Conservation (phyloP, 2,797 vertebrate genomes). For the Podargus strigoides region DNA sequence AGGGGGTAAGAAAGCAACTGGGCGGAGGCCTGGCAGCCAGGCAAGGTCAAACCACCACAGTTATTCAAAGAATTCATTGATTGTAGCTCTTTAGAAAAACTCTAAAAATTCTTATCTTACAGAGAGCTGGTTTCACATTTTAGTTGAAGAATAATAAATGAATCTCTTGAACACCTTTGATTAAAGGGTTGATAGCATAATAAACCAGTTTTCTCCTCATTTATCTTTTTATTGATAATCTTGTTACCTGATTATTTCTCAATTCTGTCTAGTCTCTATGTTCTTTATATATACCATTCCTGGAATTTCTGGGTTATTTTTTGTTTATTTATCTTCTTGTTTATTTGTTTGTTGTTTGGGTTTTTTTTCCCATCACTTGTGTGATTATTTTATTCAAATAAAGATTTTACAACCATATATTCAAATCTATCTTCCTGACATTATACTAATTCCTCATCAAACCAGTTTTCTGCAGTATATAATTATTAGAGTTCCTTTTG, state of each 20-base stretch:
- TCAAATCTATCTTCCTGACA: neutral
- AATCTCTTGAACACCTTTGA: neutral
- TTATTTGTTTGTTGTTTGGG: neutral
- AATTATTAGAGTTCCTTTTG: neutral
- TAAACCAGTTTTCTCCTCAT: neutral
- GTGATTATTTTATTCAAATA: neutral
- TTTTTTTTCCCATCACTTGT: neutral
- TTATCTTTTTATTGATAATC: neutral
- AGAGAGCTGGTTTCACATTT: neutral
- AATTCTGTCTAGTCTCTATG: neutral
- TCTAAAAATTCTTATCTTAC: neutral
- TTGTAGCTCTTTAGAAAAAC: rapidly evolving
- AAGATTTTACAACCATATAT: neutral
- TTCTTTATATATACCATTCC: neutral
- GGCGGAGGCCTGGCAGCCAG: neutral
- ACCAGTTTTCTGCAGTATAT: neutral
- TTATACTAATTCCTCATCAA: neutral
- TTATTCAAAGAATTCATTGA: neutral
- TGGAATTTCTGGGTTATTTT: neutral
- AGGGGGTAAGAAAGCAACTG: neutral
- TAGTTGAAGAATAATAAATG: neutral
- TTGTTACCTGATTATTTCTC: neutral
- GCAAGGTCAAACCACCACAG: neutral
- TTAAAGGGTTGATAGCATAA: neutral
- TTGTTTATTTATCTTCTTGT: neutral